Percentiles rank a stretch among this genome's conserved stretches.
phyloP scores from a whole-genome alignment of 2,113 vertebrate species.

The Daubentonia madagascariensis region DNA sequence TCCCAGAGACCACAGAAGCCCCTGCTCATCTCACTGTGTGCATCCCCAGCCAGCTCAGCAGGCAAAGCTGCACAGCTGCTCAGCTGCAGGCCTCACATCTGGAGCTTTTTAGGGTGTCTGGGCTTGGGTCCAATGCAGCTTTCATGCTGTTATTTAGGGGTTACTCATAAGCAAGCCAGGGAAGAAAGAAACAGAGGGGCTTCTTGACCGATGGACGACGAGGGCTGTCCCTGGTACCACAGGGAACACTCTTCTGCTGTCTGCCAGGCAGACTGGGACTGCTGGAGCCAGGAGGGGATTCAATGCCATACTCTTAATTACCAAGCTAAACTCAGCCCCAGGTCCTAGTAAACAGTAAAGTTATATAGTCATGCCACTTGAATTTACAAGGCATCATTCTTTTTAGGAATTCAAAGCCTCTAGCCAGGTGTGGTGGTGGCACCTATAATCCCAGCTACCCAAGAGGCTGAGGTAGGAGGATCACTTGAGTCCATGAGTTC shows the following conservation, averaged over 20 bases:
- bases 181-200: not conserved
- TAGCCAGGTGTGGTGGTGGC: too few species aligned
- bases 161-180: not conserved
- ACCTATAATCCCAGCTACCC: too few species aligned
- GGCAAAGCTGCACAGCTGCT: not conserved
- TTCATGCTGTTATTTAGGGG: not conserved
- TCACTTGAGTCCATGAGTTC: too few species aligned
- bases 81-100: not conserved
- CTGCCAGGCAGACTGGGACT: not conserved
- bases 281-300: not conserved
- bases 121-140: not conserved
- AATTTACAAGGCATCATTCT: not conserved
- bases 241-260: not conserved
- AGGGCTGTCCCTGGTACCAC: not conserved
- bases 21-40: not conserved
- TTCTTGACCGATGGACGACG: not conserved
- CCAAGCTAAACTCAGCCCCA: not conserved
- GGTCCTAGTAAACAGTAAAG: not conserved
- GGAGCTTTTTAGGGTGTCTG: not conserved
- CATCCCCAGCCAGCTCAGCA: not conserved
- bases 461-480: too few species aligned
- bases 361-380: not conserved
- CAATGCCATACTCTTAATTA: not conserved
- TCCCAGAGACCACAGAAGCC: not conserved
- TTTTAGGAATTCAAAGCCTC: not conserved